Evolutionary conservation across 2,113 vertebrate species (phyloP), one percentile per base, ranked within the genome.

Genomic region (Halichoeres trimaculatus): DNA sequence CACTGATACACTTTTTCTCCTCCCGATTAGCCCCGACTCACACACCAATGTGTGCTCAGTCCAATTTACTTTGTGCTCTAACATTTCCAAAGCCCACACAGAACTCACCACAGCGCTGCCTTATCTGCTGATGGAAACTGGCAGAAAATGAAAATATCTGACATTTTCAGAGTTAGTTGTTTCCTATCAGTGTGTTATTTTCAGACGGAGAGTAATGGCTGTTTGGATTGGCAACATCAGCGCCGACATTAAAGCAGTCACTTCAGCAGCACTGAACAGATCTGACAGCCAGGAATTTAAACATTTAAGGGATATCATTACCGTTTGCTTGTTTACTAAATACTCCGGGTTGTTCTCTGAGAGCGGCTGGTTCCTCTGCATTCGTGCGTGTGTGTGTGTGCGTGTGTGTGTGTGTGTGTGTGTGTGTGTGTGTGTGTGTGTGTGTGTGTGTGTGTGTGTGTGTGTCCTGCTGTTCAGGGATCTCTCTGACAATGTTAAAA

Each of bases 401-500:
- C 75, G 47, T 30, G 65, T 69, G 23, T 22, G 26, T 64, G 70
- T 26, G 55, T 30, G 45, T 53, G 59, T 30, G 45, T 30, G 30
- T 30, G 30, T 30, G 30, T 6, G 30, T 30, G 30, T 30, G 30
- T 86, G 64, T 72, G 59, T 50, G 24, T 62, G 38, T 26, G 22
- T 50, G 48, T 23, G n/a, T 75, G 47, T 30, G 65, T 69, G 23
- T 22, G 26, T 64, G 70, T 26, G 55, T 30, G 45, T 53, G 59
- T 30, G 45, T 53, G 55, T 70, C 83, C 77, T 60, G 70, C 85
- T 83, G 86, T 81, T 83, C 70, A 11, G 64, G 2, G 23, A 36
- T 51, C 86, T 75, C 81, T 74, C 62, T 54, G 62, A 85, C 80
- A 73, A 53, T 81, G 83, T 86, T 80, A 54, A 35, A 65, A 51